These are phyloP conservation scores for Periophthalmodon schlosseri DNA, from an alignment of 2,113 vertebrate genomes.

Conservation along the genomic window DNA sequence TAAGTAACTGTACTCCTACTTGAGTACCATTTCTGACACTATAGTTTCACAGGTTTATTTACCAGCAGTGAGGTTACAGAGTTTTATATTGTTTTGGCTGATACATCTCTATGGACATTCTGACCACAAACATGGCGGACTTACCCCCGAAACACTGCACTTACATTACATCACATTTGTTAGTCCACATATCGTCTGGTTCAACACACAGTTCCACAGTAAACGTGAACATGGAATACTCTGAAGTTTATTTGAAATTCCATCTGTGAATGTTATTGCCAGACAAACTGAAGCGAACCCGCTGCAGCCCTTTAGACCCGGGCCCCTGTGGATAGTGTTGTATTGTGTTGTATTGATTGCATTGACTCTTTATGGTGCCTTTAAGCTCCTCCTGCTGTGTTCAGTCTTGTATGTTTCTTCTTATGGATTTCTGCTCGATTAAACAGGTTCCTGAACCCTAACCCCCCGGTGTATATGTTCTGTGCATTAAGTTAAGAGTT, in stretches of 20 bases:
- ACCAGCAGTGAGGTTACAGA: no score
- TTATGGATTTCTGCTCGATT: slow-evolving; percentile 31
- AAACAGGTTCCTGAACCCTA: slow-evolving; percentile 19
- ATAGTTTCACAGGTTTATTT: no score
- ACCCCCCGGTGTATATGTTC: slow-evolving; percentile 26
- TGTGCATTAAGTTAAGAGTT: no score
- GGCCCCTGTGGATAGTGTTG: background rate
- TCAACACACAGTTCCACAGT: background rate
- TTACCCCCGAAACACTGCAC: no score
- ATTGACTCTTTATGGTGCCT: background rate
- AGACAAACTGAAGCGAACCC: background rate
- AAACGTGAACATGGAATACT: background rate
- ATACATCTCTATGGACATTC: no score
- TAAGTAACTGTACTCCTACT: no score
- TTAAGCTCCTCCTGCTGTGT: slow-evolving; percentile 1
- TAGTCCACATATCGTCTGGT: background rate
- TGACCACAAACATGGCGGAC: no score
- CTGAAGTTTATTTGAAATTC: background rate
- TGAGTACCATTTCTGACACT: no score
- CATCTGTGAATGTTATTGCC: background rate
- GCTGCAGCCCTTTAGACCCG: background rate
- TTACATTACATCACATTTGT: no score
- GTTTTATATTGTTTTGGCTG: no score
- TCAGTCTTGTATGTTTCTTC: slow-evolving; percentile 30
- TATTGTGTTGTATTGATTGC: background rate